A percentile compares a stretch with the other conserved stretches of the same genome.
Evolutionary conservation across 2,113 vertebrate genomes (phyloP).

Genomic region (Neopipo cinnamomea): DNA sequence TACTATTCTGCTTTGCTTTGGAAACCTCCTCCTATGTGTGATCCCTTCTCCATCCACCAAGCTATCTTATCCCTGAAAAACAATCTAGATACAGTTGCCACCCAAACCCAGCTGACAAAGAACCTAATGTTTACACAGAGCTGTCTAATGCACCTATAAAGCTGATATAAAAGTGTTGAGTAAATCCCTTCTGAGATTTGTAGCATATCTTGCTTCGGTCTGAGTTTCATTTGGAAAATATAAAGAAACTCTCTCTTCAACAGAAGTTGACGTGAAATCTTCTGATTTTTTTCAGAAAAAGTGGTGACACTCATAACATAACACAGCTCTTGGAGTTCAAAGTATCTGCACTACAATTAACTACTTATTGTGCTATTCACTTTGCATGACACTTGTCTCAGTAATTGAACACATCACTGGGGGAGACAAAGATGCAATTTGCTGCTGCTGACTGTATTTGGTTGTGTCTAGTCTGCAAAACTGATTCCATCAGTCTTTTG

Average conservation of each 20-base stretch:
- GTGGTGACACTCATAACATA: slow-evolving; percentile 1
- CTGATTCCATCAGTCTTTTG: background rate
- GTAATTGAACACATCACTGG: slow-evolving; percentile 23
- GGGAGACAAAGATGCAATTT: background rate
- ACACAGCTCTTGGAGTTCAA: background rate
- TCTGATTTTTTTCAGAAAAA: background rate
- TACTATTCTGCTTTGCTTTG: background rate
- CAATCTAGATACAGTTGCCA: background rate
- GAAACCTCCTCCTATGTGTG: background rate
- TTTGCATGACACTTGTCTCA: background rate
- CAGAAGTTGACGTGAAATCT: background rate
- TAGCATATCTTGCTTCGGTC: background rate
- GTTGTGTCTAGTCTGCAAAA: background rate
- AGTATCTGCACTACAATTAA: slow-evolving; percentile 32
- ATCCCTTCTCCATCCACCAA: background rate
- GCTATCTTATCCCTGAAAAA: background rate
- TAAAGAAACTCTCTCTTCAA: background rate
- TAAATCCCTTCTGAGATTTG: background rate
- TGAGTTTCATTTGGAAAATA: background rate
- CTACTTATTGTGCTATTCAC: slow-evolving; percentile 31
- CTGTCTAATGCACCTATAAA: background rate
- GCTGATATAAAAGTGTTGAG: background rate
- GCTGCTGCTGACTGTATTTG: background rate
- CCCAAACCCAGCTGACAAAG: background rate
- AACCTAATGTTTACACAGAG: background rate